Base-by-base conservation (phyloP, 1,140 invertebrate species). In the Anagrus nilaparvatae region DNA sequence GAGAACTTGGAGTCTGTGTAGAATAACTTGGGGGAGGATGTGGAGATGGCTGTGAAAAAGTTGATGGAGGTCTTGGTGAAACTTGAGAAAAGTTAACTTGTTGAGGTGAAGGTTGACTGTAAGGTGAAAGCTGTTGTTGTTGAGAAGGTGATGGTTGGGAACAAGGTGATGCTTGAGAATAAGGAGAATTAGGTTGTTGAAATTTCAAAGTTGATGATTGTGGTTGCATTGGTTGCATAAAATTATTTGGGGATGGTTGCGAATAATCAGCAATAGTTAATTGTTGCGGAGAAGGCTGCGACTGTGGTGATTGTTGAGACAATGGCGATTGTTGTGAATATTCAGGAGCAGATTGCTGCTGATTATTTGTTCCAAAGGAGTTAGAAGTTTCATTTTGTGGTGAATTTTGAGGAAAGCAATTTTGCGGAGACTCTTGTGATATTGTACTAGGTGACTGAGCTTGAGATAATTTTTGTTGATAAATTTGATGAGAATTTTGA, bases 141-240 rank as follows among this genome's bases (percentile, higher is more conserved):
- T 55, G 56, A n/a, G n/a, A n/a, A n/a, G 55, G 53, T 3, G 62
- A 63, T 8, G 55, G 43, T 43, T 61, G 64, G 3, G 58, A 55
- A 28, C 61, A 61, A 1, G 60, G 61, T 9, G 60, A 61, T 10
- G 55, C 47, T 27, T 61, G 60, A 0, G 60, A 53, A 17, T 63
- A 64, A 0, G 56, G 48, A 12, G 59, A 55, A 18, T 55, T 56
- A 19, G 30, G 37, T 34, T 51, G 50, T 8, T 52, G 54, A 32
- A 19, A 41, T n/a, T n/a, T n/a, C n/a, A n/a, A n/a, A n/a, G n/a
- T n/a, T 7, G 43, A 43, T 35, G 48, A 27, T 10, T 40, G 49
- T 32, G 45, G 49, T 32, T 50, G n/a, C n/a, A n/a, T n/a, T n/a
- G n/a, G n/a, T n/a, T n/a, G n/a, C n/a, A n/a, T n/a, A n/a, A n/a